phyloP scores from a whole-genome alignment of 2,113 vertebrate genomes.

The sheep (Ovis aries) region ARS-UI_Ramb_v3.0 NC_056054.1:51028001-51028500 shows the following conservation, averaged over 20 bases:
- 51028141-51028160: neutral
- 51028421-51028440: neutral
- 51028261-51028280: neutral
- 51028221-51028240: neutral
- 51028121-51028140: neutral
- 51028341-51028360: neutral
- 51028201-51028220: neutral
- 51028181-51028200: neutral
- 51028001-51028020: neutral
- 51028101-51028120: neutral
- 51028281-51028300: neutral
- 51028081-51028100: neutral
- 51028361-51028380: neutral
- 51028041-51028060: neutral
- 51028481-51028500: neutral
- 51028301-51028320: neutral
- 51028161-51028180: neutral
- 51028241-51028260: neutral
- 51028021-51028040: neutral
- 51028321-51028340: neutral
- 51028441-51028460: neutral
- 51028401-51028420: neutral
- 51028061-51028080: neutral
- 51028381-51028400: neutral
- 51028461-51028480: neutral